A percentile compares a stretch with the other conserved stretches of the same genome.
Conservation (phyloP, 2,888 invertebrate genomes). For the Sinopyrophorus schimmeli region DNA sequence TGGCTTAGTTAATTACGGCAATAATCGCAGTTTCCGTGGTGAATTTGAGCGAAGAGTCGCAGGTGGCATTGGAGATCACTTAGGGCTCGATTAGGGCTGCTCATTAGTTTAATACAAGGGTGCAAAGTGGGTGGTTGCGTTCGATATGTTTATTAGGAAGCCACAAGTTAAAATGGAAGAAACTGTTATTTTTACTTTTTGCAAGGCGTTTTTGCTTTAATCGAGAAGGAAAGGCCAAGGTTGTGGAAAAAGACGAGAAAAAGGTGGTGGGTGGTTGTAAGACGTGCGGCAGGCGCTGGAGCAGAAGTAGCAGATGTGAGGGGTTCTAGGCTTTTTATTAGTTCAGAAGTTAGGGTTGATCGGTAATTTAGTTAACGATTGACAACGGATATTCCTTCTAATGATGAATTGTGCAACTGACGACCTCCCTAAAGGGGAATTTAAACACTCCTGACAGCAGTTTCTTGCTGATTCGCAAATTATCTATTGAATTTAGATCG, state of each 20-base stretch:
- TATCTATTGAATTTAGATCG: slow-evolving; percentile 23
- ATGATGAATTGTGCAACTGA: slow-evolving; percentile 35
- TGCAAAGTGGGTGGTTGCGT: no score
- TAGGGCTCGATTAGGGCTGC: slow-evolving; percentile 29
- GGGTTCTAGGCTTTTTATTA: slow-evolving; percentile 36
- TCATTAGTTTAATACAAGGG: slow-evolving; percentile 28
- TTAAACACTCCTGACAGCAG: slow-evolving; percentile 24
- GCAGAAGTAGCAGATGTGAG: slow-evolving; percentile 34
- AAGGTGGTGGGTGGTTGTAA: slow-evolving; percentile 27
- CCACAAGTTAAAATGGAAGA: no score
- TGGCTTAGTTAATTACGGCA: slow-evolving; percentile 30
- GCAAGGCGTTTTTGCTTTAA: not conserved
- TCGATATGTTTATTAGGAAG: no score
- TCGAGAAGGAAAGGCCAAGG: no score
- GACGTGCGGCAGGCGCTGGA: slow-evolving; percentile 32
- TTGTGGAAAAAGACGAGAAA: no score
- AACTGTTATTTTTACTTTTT: slow-evolving; percentile 15
- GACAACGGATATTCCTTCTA: slow-evolving; percentile 39
- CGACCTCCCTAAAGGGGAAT: slow-evolving; percentile 30
- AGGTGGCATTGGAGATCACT: slow-evolving; percentile 30
- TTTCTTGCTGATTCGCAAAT: slow-evolving; percentile 35
- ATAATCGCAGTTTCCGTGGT: slow-evolving; percentile 28
- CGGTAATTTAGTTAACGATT: slow-evolving; percentile 42
- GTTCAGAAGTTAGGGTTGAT: slow-evolving; percentile 35
- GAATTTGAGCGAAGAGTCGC: slow-evolving; percentile 26